Evolutionary conservation across 2,113 vertebrate species (phyloP).

Genomic region (Phyllopteryx taeniolatus): DNA sequence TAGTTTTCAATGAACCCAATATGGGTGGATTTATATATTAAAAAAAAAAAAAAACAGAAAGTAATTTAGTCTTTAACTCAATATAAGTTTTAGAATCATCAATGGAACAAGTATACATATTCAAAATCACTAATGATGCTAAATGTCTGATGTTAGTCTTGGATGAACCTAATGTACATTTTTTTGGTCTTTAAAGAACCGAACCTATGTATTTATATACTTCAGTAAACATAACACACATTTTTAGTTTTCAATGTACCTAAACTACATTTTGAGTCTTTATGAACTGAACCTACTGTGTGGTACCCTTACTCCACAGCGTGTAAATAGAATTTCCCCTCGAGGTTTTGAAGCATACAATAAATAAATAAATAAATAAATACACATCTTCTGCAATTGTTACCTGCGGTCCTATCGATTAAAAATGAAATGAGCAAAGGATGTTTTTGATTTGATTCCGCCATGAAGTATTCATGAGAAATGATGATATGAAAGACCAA

Average conservation of each 20-base stretch:
- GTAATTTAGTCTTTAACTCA: too few relatives aligned
- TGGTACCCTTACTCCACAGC: background rate
- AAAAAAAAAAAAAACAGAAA: too few relatives aligned
- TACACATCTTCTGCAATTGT: background rate
- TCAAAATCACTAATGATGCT: too few relatives aligned
- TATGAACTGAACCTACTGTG: background rate
- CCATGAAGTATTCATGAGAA: slow-evolving; percentile 30
- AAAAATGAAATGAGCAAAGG: slow-evolving; percentile 10
- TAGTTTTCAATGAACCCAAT: too few relatives aligned
- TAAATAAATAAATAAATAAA: slow-evolving; percentile 3
- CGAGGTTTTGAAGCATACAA: background rate
- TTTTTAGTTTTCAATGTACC: background rate
- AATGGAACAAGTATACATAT: too few relatives aligned
- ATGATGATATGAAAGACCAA: slow-evolving; percentile 8
- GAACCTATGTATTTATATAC: too few relatives aligned
- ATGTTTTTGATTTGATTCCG: slow-evolving; percentile 4
- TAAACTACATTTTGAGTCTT: background rate
- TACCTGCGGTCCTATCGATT: background rate
- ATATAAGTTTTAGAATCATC: too few relatives aligned
- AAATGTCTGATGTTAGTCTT: too few relatives aligned
- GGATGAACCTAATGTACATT: too few relatives aligned
- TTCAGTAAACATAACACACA: background rate
- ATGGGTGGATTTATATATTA: too few relatives aligned
- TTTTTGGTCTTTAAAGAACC: too few relatives aligned
- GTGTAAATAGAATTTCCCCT: background rate